Percentiles rank a stretch among this genome's conserved stretches.
phyloP scores from a whole-genome alignment of 2,797 vertebrate species.

The Coilia nasus region DNA sequence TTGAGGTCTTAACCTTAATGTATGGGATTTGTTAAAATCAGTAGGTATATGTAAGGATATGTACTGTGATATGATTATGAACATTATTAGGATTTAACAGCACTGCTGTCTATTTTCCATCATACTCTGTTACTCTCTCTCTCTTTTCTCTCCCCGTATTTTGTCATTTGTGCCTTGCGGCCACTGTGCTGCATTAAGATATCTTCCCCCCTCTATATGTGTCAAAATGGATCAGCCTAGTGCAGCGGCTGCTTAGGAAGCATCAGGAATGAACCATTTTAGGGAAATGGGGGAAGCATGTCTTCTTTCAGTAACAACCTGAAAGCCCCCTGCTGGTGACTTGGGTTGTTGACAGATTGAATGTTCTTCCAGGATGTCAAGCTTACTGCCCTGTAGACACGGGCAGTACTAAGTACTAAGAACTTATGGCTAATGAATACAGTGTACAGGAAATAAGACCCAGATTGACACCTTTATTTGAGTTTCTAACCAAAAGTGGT shows the following conservation, averaged over 20 bases:
- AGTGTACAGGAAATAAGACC: neutral
- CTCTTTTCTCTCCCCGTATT: neutral
- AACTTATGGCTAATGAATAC: too few species aligned
- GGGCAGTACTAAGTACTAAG: too few species aligned
- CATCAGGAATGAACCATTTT: conserved; percentile 52
- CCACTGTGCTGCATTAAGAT: conserved; percentile 53
- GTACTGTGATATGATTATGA: neutral
- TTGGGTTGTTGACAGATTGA: neutral
- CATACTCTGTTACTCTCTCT: neutral
- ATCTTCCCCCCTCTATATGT: conserved; percentile 49
- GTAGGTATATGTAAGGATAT: neutral
- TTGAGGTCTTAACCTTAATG: neutral
- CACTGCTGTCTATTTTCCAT: neutral
- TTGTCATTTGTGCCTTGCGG: conserved; percentile 27
- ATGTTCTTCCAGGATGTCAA: neutral
- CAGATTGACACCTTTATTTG: neutral
- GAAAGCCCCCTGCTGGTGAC: conserved; percentile 52
- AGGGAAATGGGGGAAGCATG: conserved; percentile 29
- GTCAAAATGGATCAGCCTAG: conserved; percentile 50
- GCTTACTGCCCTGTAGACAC: neutral
- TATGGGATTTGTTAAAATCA: neutral
- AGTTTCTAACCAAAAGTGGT: neutral
- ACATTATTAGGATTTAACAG: neutral
- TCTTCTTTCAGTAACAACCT: conserved; percentile 12
- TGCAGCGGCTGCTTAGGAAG: conserved; percentile 47